Conservation (phyloP, 2,797 vertebrate genomes). For the Lepidocolaptes lacrymiger region DNA sequence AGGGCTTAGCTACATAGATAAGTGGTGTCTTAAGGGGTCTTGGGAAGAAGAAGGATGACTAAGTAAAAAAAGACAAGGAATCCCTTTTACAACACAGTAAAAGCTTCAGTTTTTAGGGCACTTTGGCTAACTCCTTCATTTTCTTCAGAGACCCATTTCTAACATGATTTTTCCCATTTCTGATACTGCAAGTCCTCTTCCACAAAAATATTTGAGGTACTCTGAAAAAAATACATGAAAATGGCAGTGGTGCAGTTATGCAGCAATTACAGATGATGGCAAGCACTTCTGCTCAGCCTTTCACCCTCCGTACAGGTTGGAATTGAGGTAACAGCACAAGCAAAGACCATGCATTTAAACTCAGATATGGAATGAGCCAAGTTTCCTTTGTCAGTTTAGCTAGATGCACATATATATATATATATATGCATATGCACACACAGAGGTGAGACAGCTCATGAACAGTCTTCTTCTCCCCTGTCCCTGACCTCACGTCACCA, state of each 20-base stretch:
- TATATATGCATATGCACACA: too few species aligned
- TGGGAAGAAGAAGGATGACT: too few species aligned
- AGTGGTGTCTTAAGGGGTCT: too few species aligned
- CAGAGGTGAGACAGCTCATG: neutral
- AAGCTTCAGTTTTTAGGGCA: too few species aligned
- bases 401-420: neutral
- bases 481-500: accelerated
- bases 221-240: neutral
- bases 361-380: neutral
- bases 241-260: neutral
- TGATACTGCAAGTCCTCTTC: too few species aligned
- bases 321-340: neutral
- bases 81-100: too few species aligned
- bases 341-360: neutral
- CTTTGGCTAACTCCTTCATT: too few species aligned
- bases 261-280: neutral
- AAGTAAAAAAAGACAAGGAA: too few species aligned
- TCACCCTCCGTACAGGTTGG: neutral
- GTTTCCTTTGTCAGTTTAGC: neutral
- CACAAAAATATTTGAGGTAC: neutral
- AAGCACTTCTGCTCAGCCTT: neutral
- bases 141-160: too few species aligned
- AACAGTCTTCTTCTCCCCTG: neutral
- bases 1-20: too few species aligned
- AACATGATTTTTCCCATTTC: too few species aligned